Evolutionary conservation across 1,140 invertebrate species (phyloP), one percentile per base, ranked within the genome.

Genomic region (Batillaria attramentaria): DNA sequence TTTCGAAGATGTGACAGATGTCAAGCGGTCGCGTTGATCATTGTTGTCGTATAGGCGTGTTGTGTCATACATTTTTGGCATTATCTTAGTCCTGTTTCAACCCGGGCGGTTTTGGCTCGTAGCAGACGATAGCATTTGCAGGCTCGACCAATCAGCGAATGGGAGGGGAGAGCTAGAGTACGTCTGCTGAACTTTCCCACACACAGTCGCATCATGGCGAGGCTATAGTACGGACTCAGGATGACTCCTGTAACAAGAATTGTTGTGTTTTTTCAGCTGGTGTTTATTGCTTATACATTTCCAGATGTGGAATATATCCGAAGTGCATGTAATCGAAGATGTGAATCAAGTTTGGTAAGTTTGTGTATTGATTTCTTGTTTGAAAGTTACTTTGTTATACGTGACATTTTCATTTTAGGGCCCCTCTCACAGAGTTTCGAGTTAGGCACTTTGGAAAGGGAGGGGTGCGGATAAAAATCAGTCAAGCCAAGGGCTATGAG

Each of bases 141-240:
- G 4, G 60, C 20, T 72, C 54, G 54, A 62, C 80, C 76, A 81
- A 81, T 81, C 76, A 65, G 76, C 39, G 62, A 35, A 16, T 28
- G 39, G 76, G 31, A 78, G 60, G 24, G 50, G 16, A n/a, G 5
- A 33, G 54, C 72, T 39, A 50, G 70, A 62, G 37, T 10, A 39
- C 50, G 33, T 24, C 46, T 31, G 62, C 60, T 33, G 37, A 78
- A 72, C 66, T 68, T 42, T 81, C 74, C 60, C 80, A 74, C n/a
- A n/a, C n/a, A n/a, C 70, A 78, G 80, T 78, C 72, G 39, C 76
- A 81, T 42, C 74, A 81, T 81, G 80, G 80, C 35, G 70, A 77
- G 80, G 54, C 62, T 74, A 68, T 72, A 54, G 72, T 75, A 69
- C 57, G 41, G 50, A 72, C 65, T 41, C 66, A 72, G 65, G 46